Base-by-base conservation (phyloP, 2,888 invertebrate species). In the Dorcus hopei region DNA sequence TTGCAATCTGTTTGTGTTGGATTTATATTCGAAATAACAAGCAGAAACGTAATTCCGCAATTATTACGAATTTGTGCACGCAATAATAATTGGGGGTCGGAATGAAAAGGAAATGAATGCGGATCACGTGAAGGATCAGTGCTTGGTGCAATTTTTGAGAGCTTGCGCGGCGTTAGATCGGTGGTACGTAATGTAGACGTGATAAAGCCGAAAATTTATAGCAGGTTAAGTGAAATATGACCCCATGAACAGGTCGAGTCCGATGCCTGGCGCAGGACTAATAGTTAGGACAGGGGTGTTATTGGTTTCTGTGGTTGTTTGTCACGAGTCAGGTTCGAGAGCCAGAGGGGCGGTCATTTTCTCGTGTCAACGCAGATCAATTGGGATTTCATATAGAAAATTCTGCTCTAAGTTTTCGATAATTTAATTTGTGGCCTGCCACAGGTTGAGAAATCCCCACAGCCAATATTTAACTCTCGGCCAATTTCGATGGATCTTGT, bases 161-260 rank as follows among this genome's bases (percentile, higher is more conserved):
- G 26, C 26, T 33, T 33, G 26, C 26, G 26, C 26, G 26, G 26
- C 26, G 26, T 33, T 33, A 33, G 26, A 33, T 33, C 26, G 26
- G 38, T 7, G 33, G 38, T 39, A 42, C 39, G 26, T 39, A 9
- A 48, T 40, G 19, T 41, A 14, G 26, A 49, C 55, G 41, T 49
- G 49, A 38, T 51, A 38, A 72, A 74, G 72, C 71, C 67, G 63
- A 67, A 69, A 74, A 75, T 76, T 75, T 75, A 75, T 75, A 70
- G 72, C 68, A 65, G 72, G 71, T 70, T 71, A 71, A 72, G 71
- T 73, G 73, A 73, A 74, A 72, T 70, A 73, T 72, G 71, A 72
- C 67, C 68, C 62, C 55, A 59, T 66, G 64, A 60, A 67, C 69
- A 45, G 66, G 64, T 66, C 57, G 57, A 67, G 62, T 65, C 66